Percentiles rank a stretch among this genome's conserved stretches.
phyloP scores from a whole-genome alignment of 2,113 vertebrate genomes.

The Phoxinus phoxinus region DNA sequence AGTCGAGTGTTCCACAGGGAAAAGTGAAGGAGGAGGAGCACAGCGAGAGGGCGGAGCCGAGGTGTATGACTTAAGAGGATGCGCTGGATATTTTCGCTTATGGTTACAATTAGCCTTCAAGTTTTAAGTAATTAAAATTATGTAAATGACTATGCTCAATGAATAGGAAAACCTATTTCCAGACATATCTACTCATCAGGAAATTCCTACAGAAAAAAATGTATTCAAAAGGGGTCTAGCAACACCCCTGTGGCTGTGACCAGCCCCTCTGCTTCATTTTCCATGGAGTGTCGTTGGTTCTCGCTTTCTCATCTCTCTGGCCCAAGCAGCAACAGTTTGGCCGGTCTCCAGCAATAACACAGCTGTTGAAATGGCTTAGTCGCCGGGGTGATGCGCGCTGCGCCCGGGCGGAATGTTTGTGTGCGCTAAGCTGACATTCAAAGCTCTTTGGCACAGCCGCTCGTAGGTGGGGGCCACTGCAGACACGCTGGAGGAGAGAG shows the following conservation, averaged over 20 bases:
- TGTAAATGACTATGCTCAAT: too few relatives aligned
- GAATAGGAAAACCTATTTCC: too few relatives aligned
- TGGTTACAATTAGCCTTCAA: too few relatives aligned
- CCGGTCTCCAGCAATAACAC: constrained; percentile 81
- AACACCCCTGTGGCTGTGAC: background rate
- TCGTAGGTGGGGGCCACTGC: constrained; percentile 54
- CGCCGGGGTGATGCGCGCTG: constrained; percentile 77
- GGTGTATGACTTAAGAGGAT: too few relatives aligned
- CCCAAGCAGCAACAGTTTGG: constrained; percentile 73
- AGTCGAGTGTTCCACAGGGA: too few relatives aligned
- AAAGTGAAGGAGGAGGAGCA: too few relatives aligned
- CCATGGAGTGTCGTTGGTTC: constrained; percentile 10
- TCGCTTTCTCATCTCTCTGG: constrained; percentile 58
- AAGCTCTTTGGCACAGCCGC: constrained; percentile 59
- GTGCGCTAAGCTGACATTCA: constrained; percentile 74
- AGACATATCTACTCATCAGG: too few relatives aligned
- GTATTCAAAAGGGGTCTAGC: too few relatives aligned
- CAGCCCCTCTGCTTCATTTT: background rate
- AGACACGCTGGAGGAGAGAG: constrained; percentile 56
- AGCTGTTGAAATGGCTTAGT: constrained; percentile 86
- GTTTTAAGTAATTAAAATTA: too few relatives aligned
- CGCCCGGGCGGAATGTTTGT: constrained; percentile 74
- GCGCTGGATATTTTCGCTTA: too few relatives aligned
- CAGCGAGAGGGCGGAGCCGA: too few relatives aligned
- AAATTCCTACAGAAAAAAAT: too few relatives aligned